Percentiles rank a stretch among this genome's conserved stretches.
Conservation (phyloP, 2,797 vertebrate species). For the Hipposideros larvatus region DNA sequence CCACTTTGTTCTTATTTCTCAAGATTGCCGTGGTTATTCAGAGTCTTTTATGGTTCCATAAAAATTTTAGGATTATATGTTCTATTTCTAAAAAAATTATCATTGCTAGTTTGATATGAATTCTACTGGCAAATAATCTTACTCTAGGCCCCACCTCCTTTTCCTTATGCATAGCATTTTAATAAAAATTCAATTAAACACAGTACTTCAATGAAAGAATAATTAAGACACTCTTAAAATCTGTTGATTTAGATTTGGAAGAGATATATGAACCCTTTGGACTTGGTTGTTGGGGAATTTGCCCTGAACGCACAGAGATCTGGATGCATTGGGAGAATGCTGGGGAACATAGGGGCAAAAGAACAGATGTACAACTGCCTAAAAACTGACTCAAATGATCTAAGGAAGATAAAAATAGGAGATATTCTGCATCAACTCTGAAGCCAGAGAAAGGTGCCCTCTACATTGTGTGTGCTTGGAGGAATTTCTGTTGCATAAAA, state of each 20-base stretch:
- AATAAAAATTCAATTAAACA: background rate
- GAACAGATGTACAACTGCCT: background rate
- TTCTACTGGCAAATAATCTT: background rate
- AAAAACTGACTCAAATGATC: background rate
- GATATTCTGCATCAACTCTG: background rate
- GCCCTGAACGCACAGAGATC: background rate
- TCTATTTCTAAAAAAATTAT: no score
- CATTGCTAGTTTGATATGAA: no score
- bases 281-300: background rate
- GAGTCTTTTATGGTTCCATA: no score
- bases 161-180: background rate
- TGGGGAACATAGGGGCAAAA: background rate
- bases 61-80: no score
- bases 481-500: background rate
- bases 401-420: constrained; percentile 25
- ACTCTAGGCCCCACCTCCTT: background rate
- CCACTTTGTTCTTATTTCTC: no score
- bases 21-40: no score
- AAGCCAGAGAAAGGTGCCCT: background rate
- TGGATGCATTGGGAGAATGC: background rate
- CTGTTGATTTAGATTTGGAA: constrained; percentile 14
- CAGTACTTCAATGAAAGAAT: constrained; percentile 2
- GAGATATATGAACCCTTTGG: background rate
- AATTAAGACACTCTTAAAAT: background rate
- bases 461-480: background rate